A percentile compares a stretch with the other conserved stretches of the same genome.
Conservation (phyloP, 2,888 invertebrate species). For the Salpingus planirostris region DNA sequence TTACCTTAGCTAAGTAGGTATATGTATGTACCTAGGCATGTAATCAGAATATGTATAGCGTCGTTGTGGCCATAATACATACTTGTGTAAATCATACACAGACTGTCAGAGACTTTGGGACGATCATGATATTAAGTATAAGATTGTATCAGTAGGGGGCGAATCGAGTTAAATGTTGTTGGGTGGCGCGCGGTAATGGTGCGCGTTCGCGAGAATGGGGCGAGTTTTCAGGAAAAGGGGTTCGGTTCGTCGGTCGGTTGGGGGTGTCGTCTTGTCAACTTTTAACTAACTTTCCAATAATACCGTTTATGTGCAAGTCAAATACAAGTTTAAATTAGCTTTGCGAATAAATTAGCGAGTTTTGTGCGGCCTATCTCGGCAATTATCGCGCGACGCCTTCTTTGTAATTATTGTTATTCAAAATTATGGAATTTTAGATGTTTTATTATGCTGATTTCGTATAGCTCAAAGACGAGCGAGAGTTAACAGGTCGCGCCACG, state of each 20-base stretch:
- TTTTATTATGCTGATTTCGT: constrained; percentile 43
- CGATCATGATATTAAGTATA: too few relatives aligned
- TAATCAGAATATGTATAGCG: too few relatives aligned
- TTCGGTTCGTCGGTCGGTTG: too few relatives aligned
- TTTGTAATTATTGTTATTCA: constrained; percentile 44
- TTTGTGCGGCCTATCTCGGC: constrained; percentile 43
- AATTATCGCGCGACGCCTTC: constrained; percentile 41
- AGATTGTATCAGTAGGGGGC: too few relatives aligned
- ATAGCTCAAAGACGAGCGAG: constrained; percentile 34
- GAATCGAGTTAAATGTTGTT: too few relatives aligned
- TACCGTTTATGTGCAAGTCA: constrained; percentile 44
- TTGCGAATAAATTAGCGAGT: constrained; percentile 43
- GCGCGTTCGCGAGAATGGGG: constrained; percentile 10
- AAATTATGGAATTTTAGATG: constrained; percentile 43
- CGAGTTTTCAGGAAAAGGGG: constrained; percentile 14
- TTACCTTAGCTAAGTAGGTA: too few relatives aligned
- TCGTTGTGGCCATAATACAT: too few relatives aligned
- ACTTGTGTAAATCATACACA: too few relatives aligned
- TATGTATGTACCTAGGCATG: too few relatives aligned
- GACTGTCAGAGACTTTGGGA: too few relatives aligned
- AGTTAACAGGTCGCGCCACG: too few relatives aligned
- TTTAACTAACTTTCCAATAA: constrained; percentile 43
- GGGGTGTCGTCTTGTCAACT: constrained; percentile 41
- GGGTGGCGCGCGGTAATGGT: too few relatives aligned
- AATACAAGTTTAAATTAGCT: constrained; percentile 46